A percentile compares a stretch with the other conserved stretches of the same genome.
These are phyloP conservation scores for Boloria euphrosyne DNA, from an alignment of 2,888 invertebrate genomes.

Conservation along the genomic window DNA sequence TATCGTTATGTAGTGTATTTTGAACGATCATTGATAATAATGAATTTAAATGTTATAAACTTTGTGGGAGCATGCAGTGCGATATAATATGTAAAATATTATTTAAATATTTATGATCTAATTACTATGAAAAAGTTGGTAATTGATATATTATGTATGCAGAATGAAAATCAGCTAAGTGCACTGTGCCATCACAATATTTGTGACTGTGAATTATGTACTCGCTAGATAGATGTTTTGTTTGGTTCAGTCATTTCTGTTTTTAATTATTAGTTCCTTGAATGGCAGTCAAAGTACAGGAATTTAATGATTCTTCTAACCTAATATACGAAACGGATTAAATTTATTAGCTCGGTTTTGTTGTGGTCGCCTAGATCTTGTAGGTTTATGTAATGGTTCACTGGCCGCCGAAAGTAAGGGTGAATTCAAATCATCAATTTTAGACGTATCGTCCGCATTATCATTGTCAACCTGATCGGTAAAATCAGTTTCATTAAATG, in stretches of 20 bases:
- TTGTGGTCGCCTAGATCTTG: conserved; percentile 68
- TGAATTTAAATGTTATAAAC: conserved; percentile 13
- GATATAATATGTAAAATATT: conserved; percentile 24
- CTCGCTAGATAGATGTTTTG: conserved; percentile 54
- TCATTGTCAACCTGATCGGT: conserved; percentile 41
- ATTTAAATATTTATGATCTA: conserved; percentile 24
- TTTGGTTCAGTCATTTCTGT: conserved; percentile 52
- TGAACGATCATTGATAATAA: conserved; percentile 11
- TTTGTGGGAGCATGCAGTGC: conserved; percentile 30
- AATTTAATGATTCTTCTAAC: conserved; percentile 52
- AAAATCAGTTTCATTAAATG: conserved; percentile 32
- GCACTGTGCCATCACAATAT: conserved; percentile 71
- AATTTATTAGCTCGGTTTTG: conserved; percentile 68
- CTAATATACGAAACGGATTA: conserved; percentile 77
- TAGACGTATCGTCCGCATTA: conserved; percentile 46
- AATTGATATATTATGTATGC: conserved; percentile 18
- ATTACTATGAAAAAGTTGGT: conserved; percentile 33
- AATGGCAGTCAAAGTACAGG: conserved; percentile 54
- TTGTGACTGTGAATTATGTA: conserved; percentile 54
- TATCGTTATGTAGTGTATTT: conserved; percentile 37
- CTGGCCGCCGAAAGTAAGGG: conserved; percentile 73
- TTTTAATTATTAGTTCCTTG: conserved; percentile 49
- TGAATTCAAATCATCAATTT: conserved; percentile 68
- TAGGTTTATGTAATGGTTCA: conserved; percentile 70
- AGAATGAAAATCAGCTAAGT: conserved; percentile 59